Conservation (phyloP, 2,888 invertebrate species). For the Orthosia gracilis region DNA sequence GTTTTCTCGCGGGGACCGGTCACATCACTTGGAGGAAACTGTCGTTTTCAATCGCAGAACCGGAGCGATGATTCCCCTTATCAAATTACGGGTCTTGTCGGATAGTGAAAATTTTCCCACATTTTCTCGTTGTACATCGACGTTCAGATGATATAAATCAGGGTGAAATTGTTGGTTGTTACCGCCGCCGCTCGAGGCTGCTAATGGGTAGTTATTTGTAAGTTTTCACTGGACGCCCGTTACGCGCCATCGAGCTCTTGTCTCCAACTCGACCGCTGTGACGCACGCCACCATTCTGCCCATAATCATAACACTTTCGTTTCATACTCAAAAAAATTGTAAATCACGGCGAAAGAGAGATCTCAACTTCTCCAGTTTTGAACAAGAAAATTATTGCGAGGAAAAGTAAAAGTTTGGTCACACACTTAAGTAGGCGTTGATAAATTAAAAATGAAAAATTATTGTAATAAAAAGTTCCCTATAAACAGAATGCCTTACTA, state of each 20-base stretch:
- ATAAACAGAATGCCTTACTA: slow-evolving; percentile 61
- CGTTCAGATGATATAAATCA: slow-evolving; percentile 89
- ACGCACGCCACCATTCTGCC: slow-evolving; percentile 62
- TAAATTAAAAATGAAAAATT: slow-evolving; percentile 59
- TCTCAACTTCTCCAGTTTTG: slow-evolving; percentile 36
- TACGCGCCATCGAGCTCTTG: slow-evolving; percentile 82
- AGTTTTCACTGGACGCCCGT: slow-evolving; percentile 89
- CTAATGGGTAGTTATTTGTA: slow-evolving; percentile 88
- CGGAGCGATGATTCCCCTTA: slow-evolving; percentile 88
- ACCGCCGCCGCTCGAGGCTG: slow-evolving; percentile 85
- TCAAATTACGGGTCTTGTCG: slow-evolving; percentile 87
- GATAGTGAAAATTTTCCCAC: slow-evolving; percentile 90
- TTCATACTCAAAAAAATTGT: slow-evolving; percentile 58
- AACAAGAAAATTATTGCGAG: slow-evolving; percentile 52
- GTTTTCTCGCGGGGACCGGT: slow-evolving; percentile 87
- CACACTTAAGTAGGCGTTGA: slow-evolving; percentile 37
- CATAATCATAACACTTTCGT: slow-evolving; percentile 67
- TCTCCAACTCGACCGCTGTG: slow-evolving; percentile 71
- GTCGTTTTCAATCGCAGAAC: slow-evolving; percentile 87
- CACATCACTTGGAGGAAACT: slow-evolving; percentile 86
- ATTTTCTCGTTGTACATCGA: slow-evolving; percentile 86
- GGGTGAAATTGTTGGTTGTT: slow-evolving; percentile 87
- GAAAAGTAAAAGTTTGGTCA: slow-evolving; percentile 59
- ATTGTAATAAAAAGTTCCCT: slow-evolving; percentile 44
- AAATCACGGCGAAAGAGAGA: slow-evolving; percentile 55